Conservation (phyloP, 2,113 vertebrate genomes). For the Mionectes macconnelli region DNA sequence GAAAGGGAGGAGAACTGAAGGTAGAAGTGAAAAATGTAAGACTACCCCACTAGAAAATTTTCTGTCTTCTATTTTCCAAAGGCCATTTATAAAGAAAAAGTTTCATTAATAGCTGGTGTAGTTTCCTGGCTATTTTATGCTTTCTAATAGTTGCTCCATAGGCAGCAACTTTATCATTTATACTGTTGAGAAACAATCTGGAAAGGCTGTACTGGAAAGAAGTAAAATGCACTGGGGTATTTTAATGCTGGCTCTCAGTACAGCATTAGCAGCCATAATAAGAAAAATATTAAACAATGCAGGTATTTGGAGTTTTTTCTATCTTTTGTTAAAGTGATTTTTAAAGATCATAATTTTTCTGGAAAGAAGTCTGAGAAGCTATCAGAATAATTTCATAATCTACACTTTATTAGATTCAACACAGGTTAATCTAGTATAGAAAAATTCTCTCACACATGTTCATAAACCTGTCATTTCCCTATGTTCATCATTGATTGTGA, state of each 20-base stretch:
- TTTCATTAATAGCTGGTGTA: background rate
- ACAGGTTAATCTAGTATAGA: background rate
- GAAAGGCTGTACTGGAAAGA: background rate
- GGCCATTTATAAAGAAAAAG: background rate
- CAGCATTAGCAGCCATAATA: background rate
- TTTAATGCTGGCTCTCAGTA: background rate
- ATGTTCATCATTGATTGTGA: background rate
- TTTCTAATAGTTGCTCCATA: background rate
- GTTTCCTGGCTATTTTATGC: background rate
- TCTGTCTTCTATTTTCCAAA: background rate
- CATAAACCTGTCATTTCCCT: background rate
- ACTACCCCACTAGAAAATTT: background rate
- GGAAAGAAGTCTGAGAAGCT: background rate
- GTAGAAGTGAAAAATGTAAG: background rate
- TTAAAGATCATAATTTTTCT: background rate
- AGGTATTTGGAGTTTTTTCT: background rate
- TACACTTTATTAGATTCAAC: background rate
- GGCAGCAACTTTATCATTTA: background rate
- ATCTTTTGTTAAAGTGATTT: background rate
- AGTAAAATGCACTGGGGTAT: background rate
- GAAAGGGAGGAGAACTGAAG: background rate
- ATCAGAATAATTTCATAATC: background rate
- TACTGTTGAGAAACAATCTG: background rate
- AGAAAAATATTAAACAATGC: background rate
- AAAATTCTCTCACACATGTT: background rate